Evolutionary conservation across 2,113 vertebrate species (phyloP), one percentile per base, ranked within the genome.

Genomic region (Melanostigma gelatinosum): DNA sequence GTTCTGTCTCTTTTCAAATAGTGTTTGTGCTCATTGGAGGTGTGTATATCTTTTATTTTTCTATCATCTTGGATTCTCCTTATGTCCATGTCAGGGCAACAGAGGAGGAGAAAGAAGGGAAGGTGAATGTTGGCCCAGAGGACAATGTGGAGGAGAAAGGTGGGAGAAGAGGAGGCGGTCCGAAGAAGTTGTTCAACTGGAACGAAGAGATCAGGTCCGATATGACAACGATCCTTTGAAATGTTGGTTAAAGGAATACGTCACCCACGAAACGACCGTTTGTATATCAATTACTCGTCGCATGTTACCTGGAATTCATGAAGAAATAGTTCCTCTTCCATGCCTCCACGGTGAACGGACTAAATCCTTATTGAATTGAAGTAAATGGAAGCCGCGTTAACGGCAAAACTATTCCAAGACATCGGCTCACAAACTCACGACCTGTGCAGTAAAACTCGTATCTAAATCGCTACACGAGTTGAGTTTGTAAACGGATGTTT

Each of bases 171-270:
- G 96, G 95, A 8, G 58, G 29, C 6, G 76, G 76, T 32, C 98
- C 97, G 0, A 96, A 96, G 64, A 99, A 99, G 92, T 94, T 96
- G 78, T 99, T 99, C 90, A 95, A 95, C 46, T 99, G 98, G 98
- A 98, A 95, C 44, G 95, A 97, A 15, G 97, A 98, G 82, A 97
- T 99, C 94, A 96, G 97, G 98, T 94, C 40, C 38, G 69, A 50
- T 16, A 9, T 16, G 36, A 44, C 27, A 10, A 70, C 50, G 2
- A 36, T 46, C 4, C 8, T 68, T 13, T 24, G 3, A 67, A 16
- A 46, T 54, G n/a, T 10, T 22, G 13, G 9, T 61, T 61, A 15
- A 60, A 27, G 54, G 20, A 9, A 22, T 52, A 52, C 20, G 22
- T 52, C 50, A 6, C 6, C 50, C 50, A 52, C 20, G 9, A 8